Base-by-base conservation (phyloP, 2,888 invertebrate genomes). In the Corbicula japonica region DNA sequence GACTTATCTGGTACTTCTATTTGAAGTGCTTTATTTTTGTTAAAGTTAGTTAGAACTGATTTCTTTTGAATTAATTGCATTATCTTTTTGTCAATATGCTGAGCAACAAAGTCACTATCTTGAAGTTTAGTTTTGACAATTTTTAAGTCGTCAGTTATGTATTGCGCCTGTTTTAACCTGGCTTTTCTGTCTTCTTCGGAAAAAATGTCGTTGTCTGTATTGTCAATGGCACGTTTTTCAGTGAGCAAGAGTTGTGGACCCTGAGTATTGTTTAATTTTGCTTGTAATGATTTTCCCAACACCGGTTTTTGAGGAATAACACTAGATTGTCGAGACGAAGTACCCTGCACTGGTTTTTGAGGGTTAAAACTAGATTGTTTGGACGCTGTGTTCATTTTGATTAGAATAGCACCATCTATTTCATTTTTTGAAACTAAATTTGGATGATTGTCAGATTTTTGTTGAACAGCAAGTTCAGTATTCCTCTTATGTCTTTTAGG, bases 51-150 rank as follows among this genome's bases (percentile, higher is more conserved):
- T 6, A 81, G 38, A 6, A 74, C 32, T 32, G 69, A 23, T n/a
- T 81, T 74, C 63, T 63, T 76, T 41, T 77, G 65, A 5, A 70
- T 26, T n/a, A 34, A 30, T 35, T 32, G 46, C 23, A 26, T 23
- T 0, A 38, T 46, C 15, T 71, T 52, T 38, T 34, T 35, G 26
- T 68, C 50, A 5, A 63, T 41, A 26, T 68, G 56, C 35, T 62
- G 62, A 12, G 56, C 66, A 35, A 63, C 41, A 30, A 71, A 46
- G n/a, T 61, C 74, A 34, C 32, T 65, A 8, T 76, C 58, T 63
- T 77, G 70, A 1, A 77, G 58, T 48, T 81, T 81, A n/a, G 60
- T 48, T 46, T 81, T 81, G 1, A 82, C 77, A 23, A 82, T 56
- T 41, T 77, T 82, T 6, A 82, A 50, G 52, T 77, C 77, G 18